Conservation (phyloP, 1,140 invertebrate species). For the Wiebesia pumilae region DNA sequence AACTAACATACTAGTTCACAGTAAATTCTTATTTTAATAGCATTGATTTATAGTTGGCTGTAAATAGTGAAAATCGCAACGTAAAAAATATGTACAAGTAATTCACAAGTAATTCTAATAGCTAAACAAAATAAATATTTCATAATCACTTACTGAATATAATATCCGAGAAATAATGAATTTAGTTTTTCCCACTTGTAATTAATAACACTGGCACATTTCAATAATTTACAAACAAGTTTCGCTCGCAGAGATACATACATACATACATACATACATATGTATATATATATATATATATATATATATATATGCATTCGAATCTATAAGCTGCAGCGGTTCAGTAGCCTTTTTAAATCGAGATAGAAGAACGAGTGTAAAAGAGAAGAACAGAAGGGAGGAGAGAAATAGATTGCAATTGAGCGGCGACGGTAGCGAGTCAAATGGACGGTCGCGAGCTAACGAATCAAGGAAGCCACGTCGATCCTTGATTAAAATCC, state of each 20-base stretch:
- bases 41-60: neutral
- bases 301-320: too few species aligned
- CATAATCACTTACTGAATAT: neutral
- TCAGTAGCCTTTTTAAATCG: neutral
- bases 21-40: neutral
- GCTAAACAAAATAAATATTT: neutral
- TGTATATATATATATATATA: too few species aligned
- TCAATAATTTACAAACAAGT: constrained; percentile 26
- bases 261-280: too few species aligned
- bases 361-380: neutral
- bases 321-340: constrained; percentile 21
- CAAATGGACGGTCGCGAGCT: constrained; percentile 58
- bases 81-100: neutral
- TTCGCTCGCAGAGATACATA: neutral
- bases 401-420: neutral
- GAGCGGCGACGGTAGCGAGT: constrained; percentile 56
- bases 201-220: neutral
- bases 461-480: constrained; percentile 64
- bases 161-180: neutral
- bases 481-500: constrained; percentile 71
- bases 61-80: neutral
- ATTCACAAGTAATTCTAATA: neutral
- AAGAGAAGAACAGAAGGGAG: neutral
- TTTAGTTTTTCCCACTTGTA: neutral
- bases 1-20: neutral